A percentile compares a stretch with the other conserved stretches of the same genome.
phyloP scores from a whole-genome alignment of 2,888 invertebrate genomes.

The Parnassius mnemosyne region DNA sequence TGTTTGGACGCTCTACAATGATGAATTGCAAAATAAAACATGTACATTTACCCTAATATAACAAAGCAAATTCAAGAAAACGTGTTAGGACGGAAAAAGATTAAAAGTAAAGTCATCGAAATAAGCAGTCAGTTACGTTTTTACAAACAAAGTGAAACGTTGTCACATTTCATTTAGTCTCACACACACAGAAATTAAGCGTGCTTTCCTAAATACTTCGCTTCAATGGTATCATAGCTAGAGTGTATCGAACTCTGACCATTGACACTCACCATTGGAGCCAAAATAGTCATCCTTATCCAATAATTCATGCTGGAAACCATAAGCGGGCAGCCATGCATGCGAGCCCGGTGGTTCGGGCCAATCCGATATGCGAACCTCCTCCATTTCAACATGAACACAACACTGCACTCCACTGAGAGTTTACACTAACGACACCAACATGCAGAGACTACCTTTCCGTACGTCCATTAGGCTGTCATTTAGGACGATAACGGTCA shows the following conservation, averaged over 20 bases:
- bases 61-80: too few species aligned
- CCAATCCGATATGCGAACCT: slow-evolving; percentile 84
- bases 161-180: slow-evolving; percentile 27
- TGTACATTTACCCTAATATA: too few species aligned
- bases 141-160: slow-evolving; percentile 23
- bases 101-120: too few species aligned
- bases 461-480: slow-evolving; percentile 75
- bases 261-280: slow-evolving; percentile 80
- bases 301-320: slow-evolving; percentile 84
- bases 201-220: slow-evolving; percentile 33
- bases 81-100: slow-evolving; percentile 2
- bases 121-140: neutral
- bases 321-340: slow-evolving; percentile 90
- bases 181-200: slow-evolving; percentile 43
- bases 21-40: slow-evolving; percentile 35
- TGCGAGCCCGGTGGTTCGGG: slow-evolving; percentile 85
- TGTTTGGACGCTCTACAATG: slow-evolving; percentile 27
- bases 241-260: slow-evolving; percentile 32
- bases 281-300: slow-evolving; percentile 84
- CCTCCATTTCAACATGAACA: slow-evolving; percentile 79
- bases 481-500: slow-evolving; percentile 76
- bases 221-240: slow-evolving; percentile 23
- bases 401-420: slow-evolving; percentile 74
- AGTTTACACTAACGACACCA: slow-evolving; percentile 66
- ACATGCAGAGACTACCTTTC: slow-evolving; percentile 76